Conservation (phyloP, 2,888 invertebrate species). For the Rhamphomyia laevipes region DNA sequence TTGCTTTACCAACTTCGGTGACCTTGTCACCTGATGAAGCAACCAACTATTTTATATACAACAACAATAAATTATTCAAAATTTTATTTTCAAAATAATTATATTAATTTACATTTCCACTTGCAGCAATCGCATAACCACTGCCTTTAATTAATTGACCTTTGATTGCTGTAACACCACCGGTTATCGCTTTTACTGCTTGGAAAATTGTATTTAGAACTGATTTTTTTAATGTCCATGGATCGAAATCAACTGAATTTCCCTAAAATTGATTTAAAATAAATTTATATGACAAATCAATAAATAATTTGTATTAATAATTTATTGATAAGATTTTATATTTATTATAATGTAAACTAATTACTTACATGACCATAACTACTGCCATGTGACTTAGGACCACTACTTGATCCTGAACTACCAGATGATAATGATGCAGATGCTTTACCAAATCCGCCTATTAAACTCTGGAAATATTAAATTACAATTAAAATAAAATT, state of each 20-base stretch:
- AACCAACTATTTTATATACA: conserved; percentile 42
- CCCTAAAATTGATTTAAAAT: conserved; percentile 18
- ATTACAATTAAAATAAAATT: not conserved
- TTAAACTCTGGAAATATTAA: conserved; percentile 21
- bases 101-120: conserved; percentile 39
- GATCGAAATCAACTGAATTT: conserved; percentile 43
- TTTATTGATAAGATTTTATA: not conserved
- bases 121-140: conserved; percentile 52
- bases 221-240: conserved; percentile 69
- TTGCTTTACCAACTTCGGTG: conserved; percentile 64
- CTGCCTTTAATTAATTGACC: conserved; percentile 79
- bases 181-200: conserved; percentile 79
- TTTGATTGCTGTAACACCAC: conserved; percentile 76
- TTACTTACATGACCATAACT: conserved; percentile 12
- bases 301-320: not conserved
- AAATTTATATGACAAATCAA: conserved; percentile 6
- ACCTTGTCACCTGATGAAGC: conserved; percentile 69
- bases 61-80: not conserved
- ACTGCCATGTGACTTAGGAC: conserved; percentile 15
- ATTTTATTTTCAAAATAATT: not conserved
- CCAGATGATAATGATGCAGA: conserved; percentile 36
- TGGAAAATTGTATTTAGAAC: conserved; percentile 72
- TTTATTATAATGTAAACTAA: not conserved
- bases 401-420: conserved; percentile 32
- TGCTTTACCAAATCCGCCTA: conserved; percentile 33